phyloP scores from a whole-genome alignment of 2,113 vertebrate genomes.

The Willisornis vidua region DNA sequence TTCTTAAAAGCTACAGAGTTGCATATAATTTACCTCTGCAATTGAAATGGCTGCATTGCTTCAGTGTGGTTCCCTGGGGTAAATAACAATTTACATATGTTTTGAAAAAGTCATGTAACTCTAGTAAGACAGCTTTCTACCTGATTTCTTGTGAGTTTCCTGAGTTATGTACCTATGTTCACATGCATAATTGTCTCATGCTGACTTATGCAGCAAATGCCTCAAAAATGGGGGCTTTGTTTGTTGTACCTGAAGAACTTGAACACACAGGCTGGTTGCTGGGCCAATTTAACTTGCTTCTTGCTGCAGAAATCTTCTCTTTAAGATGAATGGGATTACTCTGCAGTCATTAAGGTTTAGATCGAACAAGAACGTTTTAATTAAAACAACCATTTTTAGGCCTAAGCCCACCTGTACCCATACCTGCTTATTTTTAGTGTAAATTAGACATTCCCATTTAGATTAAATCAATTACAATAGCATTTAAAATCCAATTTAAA shows the following conservation, averaged over 20 bases:
- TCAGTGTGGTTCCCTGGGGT: slow-evolving; percentile 10
- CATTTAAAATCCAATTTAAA: slow-evolving; percentile 15
- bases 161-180: background rate
- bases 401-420: background rate
- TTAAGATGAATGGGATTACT: background rate
- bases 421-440: background rate
- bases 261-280: background rate
- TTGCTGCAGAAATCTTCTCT: background rate
- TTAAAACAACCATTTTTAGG: background rate
- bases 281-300: background rate
- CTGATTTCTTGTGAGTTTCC: background rate
- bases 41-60: background rate
- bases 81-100: slow-evolving; percentile 40
- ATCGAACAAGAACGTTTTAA: background rate
- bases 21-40: slow-evolving; percentile 18
- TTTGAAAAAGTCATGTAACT: slow-evolving; percentile 6
- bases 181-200: background rate
- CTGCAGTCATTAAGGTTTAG: background rate
- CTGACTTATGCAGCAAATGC: background rate
- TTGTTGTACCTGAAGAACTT: background rate
- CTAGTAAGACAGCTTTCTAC: slow-evolving; percentile 4
- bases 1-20: background rate
- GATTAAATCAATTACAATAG: background rate
- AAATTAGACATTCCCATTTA: background rate
- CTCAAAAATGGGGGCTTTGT: background rate